Evolutionary conservation across 1,140 invertebrate species (phyloP).

Genomic region (Branchinecta lynchi): DNA sequence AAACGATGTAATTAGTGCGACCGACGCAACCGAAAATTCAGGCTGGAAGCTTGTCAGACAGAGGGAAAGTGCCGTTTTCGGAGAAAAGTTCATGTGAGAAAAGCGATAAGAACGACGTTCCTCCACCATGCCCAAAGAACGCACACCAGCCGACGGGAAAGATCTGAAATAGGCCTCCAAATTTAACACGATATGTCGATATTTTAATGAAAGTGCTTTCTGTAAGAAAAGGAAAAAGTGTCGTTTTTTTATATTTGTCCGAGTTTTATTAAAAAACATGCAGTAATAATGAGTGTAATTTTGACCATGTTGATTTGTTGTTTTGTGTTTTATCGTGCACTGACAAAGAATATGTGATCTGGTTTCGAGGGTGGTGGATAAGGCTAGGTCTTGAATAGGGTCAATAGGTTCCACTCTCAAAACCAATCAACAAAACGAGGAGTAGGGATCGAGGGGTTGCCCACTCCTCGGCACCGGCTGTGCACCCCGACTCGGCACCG

Average conservation of each 20-base stretch:
- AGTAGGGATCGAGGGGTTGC: too few relatives aligned
- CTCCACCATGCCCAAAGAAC: not conserved
- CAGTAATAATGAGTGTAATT: conserved; percentile 10
- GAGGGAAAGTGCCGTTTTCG: conserved; percentile 4
- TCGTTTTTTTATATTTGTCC: conserved; percentile 2
- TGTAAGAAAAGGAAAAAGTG: conserved; percentile 1
- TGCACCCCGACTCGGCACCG: too few relatives aligned
- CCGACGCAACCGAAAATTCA: not conserved
- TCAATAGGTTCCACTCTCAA: too few relatives aligned
- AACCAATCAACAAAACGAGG: too few relatives aligned
- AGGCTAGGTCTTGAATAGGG: too few relatives aligned
- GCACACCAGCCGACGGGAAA: not conserved
- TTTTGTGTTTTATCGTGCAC: conserved; percentile 2
- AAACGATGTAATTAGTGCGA: conserved; percentile 6
- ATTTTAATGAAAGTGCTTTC: conserved; percentile 7
- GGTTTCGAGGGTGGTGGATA: too few relatives aligned
- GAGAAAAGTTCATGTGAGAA: conserved; percentile 1
- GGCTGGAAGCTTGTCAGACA: not conserved
- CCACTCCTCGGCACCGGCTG: too few relatives aligned
- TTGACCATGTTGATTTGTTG: conserved; percentile 9
- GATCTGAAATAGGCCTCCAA: not conserved
- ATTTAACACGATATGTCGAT: conserved; percentile 9
- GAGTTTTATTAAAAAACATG: conserved; percentile 2
- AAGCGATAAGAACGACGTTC: conserved; percentile 9
- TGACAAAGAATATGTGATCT: conserved; percentile 1